Evolutionary conservation across 2,113 vertebrate species (phyloP), one percentile per base, ranked within the genome.

Genomic region (Xenus cinereus): DNA sequence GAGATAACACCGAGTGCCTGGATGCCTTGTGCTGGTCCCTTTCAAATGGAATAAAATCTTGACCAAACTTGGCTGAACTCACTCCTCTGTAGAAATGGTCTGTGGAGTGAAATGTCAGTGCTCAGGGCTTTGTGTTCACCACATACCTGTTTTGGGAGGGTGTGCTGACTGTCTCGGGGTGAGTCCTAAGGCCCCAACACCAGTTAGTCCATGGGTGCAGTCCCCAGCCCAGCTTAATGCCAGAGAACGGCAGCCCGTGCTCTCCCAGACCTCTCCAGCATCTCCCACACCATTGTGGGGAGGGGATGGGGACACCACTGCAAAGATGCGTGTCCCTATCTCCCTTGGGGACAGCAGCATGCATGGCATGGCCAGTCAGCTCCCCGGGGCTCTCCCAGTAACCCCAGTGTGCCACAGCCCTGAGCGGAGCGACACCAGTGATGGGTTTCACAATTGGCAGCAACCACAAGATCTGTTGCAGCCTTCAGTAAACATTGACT

Each of bases 21-120:
- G 35, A 32, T 68, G 28, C 48, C 41, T 37, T 35, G 14, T 67
- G 45, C 57, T 83, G 6, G 5, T 87, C n/a, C 64, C 30, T 81
- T 79, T 68, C 11, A 33, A 75, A 73, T 57, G 66, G n/a, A 97
- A 97, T 97, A 97, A 97, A 97, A 63, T 41, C 28, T 48, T 53
- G 20, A 59, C 43, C 37, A 35, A 75, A 77, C 21, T 41, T 54
- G 45, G 48, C 7, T 89, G 87, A 57, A 45, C 39, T 87, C 32
- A 1, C 35, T 75, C 27, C 45, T 93, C n/a, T 37, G 11, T 46
- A 8, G 13, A 24, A 81, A 14, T 1, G 0, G 7, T 35, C 10
- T 2, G 1, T 5, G 5, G 32, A 66, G n/a, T 28, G 78, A 80
- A 79, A 30, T 3, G 2, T 0, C 6, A 4, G 50, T 87, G n/a